Base-by-base conservation (phyloP, 2,113 vertebrate genomes). In the Clinocottus analis region DNA sequence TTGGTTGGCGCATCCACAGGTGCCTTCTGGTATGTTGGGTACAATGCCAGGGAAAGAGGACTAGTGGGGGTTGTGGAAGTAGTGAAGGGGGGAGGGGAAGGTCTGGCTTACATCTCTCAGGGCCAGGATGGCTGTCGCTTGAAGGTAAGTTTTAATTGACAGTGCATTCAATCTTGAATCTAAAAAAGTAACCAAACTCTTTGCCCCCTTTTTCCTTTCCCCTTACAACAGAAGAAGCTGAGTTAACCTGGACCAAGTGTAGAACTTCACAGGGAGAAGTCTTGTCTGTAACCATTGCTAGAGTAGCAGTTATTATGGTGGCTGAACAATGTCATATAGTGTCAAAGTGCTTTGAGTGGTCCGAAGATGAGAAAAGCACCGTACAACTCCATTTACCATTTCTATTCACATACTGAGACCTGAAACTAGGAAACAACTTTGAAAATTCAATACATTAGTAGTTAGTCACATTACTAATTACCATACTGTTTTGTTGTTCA, bases 241-340 rank as follows among this genome's bases (percentile, higher is more conserved):
- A 91, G 86, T 75, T 79, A 89, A 89, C 87, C 90, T 90, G 92
- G 94, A 95, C 93, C 92, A 93, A 88, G 93, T 94, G 93, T 89
- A 84, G 67, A 81, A 84, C 41, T 85, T 90, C 90, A 91, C 93
- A 94, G 92, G 92, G 88, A 89, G 75, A 93, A 89, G 85, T 87
- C 74, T 85, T 45, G 80, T 84, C 71, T 49, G 14, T 89, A 85
- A 88, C 85, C 85, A 85, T 65, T 79, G 60, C 75, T 80, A 67
- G 86, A 79, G 55, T 82, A 45, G 43, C 43, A 45, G 17, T 14
- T 17, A 4, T 16, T 45, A 23, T 53, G 21, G 9, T 53, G 3
- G 3, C 7, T 51, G 47, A n/a, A 51, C 10, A 21, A 53, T 19
- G 43, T 17, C 45, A 49, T 19, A 2, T 39, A 17, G n/a, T 23